These are phyloP conservation scores for Villa cingulata DNA, from an alignment of 2,888 invertebrate species.

Conservation along the genomic window DNA sequence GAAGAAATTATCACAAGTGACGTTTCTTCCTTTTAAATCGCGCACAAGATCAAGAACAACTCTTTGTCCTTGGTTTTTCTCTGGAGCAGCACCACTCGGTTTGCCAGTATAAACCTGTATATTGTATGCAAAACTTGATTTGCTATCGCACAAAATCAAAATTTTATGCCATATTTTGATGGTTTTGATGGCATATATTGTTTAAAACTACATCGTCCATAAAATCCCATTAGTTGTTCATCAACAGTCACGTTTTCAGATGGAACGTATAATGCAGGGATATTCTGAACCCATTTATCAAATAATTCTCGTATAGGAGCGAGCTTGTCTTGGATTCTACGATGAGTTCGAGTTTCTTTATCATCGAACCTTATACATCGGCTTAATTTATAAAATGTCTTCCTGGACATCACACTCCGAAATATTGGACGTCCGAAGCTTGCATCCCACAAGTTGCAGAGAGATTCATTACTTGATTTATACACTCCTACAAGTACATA, in stretches of 20 bases:
- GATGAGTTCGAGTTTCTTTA: not conserved
- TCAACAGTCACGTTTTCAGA: conserved; percentile 3
- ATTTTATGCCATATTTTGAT: conserved; percentile 10
- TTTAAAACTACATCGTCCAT: conserved; percentile 1
- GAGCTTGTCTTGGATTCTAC: conserved; percentile 1
- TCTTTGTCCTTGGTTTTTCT: conserved; percentile 2
- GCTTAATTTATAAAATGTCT: not conserved
- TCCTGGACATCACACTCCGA: conserved; percentile 8
- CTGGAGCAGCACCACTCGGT: not conserved
- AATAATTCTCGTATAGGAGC: conserved; percentile 3
- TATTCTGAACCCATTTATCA: not conserved
- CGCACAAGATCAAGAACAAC: not conserved
- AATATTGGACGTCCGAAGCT: conserved; percentile 8
- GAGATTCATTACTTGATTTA: conserved; percentile 7
- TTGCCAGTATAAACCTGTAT: conserved; percentile 1
- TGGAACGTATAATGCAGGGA: not conserved
- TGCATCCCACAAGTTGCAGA: conserved; percentile 4
- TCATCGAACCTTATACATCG: conserved; percentile 6
- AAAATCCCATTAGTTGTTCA: conserved; percentile 3
- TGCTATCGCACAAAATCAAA: conserved; percentile 1
- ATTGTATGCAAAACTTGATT: conserved; percentile 1
- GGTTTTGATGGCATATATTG: conserved; percentile 8
- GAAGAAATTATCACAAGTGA: too few relatives aligned
- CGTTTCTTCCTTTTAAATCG: not conserved
- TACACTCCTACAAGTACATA: too few relatives aligned